Base-by-base conservation (phyloP, 2,888 invertebrate species). In the Pyrocoelia pectoralis region DNA sequence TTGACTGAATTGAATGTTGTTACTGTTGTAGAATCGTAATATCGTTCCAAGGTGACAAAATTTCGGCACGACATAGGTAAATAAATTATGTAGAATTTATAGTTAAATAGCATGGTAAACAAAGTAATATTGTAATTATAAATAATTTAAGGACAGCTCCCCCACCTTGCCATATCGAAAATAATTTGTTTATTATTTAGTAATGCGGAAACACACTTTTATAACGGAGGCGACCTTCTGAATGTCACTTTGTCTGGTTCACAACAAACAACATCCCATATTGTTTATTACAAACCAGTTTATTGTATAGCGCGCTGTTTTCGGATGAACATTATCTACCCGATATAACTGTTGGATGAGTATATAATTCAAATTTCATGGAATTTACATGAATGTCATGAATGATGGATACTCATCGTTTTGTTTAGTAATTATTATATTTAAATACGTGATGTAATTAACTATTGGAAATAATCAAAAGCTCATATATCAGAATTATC, bases 141-240 rank as follows among this genome's bases (percentile, higher is more conserved):
- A 24, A 24, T 24, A 24, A 24, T 24, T 24, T 24, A 24, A 24
- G 24, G 24, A 24, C 24, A 24, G 24, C 24, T 24, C 24, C 24
- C 24, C 24, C 24, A 24, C 24, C 24, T 24, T 24, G 24, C 6
- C 24, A 24, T 6, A 3, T 24, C 24, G 33, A 10, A 33, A 33
- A 57, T 57, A 57, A 57, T 57, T 51, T 57, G 59, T 59, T 59
- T 59, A 59, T 52, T 41, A 59, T 59, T 59, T 59, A 29, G 24
- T 55, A 55, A 61, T 50, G 43, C 60, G 60, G 60, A 61, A 61
- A 61, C 28, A 50, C 17, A 50, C 29, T 29, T 41, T 51, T 59
- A n/a, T 33, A 61, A 41, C 50, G 13, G 29, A 40, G 15, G 38
- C 60, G 60, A 61, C 60, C 60, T 61, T 61, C 60, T 55, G 60